Conservation (phyloP, 2,797 vertebrate genomes). For the Clarias pachynema region DNA sequence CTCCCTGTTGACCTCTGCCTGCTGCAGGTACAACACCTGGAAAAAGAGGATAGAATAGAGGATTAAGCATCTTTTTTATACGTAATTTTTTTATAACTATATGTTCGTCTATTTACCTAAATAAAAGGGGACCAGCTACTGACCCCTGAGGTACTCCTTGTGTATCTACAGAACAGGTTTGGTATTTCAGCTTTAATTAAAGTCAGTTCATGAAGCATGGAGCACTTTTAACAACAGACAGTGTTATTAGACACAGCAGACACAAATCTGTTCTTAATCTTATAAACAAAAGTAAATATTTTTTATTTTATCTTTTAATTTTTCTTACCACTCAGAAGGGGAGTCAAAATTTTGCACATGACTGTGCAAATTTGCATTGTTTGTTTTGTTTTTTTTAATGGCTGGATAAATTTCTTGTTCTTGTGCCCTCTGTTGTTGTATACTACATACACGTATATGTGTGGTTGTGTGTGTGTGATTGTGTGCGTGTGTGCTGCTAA, state of each 20-base stretch:
- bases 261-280: too few relatives aligned
- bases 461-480: not conserved
- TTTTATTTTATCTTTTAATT: not conserved
- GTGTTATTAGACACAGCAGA: too few relatives aligned
- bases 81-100: too few relatives aligned
- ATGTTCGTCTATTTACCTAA: too few relatives aligned
- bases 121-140: too few relatives aligned
- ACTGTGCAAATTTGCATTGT: not conserved
- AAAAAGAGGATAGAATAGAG: not conserved
- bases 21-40: conserved; percentile 81
- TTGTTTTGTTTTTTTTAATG: not conserved
- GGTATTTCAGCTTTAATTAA: too few relatives aligned
- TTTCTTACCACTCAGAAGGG: not conserved
- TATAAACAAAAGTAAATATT: not conserved
- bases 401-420: not conserved
- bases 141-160: too few relatives aligned
- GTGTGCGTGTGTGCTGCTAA: not conserved
- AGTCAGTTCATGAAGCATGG: too few relatives aligned
- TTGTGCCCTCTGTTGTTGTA: not conserved
- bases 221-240: too few relatives aligned
- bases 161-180: too few relatives aligned
- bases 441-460: not conserved
- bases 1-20: conserved; percentile 79
- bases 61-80: not conserved
- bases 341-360: not conserved